phyloP scores from a whole-genome alignment of 2,888 invertebrate genomes.

The Patella caerulea region DNA sequence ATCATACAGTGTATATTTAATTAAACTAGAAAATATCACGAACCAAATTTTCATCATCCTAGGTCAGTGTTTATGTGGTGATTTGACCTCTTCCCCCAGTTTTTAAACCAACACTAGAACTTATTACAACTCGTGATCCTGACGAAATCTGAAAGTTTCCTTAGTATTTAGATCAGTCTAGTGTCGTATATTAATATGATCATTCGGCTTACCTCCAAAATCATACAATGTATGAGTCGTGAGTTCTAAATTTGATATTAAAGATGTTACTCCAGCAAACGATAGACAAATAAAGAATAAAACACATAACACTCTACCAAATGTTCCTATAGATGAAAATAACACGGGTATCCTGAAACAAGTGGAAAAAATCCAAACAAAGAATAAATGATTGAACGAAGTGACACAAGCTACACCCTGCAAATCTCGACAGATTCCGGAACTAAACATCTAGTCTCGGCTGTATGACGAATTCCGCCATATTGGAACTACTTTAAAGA shows the following conservation, averaged over 20 bases:
- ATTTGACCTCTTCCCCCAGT: no score
- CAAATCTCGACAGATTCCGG: no score
- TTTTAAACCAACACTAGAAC: no score
- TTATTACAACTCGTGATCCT: no score
- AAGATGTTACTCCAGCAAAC: constrained; percentile 63
- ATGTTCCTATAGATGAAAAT: constrained; percentile 53
- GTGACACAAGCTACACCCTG: not conserved
- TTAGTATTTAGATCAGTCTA: not conserved
- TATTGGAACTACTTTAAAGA: no score
- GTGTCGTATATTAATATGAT: not conserved
- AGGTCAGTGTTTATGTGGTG: no score
- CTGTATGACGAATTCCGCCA: no score
- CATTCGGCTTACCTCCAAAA: constrained; percentile 55
- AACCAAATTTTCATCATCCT: no score
- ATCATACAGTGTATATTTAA: no score
- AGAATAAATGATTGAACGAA: not conserved
- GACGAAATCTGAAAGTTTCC: no score
- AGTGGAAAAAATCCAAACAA: not conserved
- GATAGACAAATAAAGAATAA: constrained; percentile 64
- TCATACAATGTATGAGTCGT: constrained; percentile 54
- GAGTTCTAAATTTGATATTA: constrained; percentile 61
- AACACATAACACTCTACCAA: constrained; percentile 56
- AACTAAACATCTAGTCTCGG: no score
- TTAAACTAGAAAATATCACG: no score
- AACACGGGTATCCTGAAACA: constrained; percentile 61